Base-by-base conservation (phyloP, 2,113 vertebrate genomes). In the Murina feae region DNA sequence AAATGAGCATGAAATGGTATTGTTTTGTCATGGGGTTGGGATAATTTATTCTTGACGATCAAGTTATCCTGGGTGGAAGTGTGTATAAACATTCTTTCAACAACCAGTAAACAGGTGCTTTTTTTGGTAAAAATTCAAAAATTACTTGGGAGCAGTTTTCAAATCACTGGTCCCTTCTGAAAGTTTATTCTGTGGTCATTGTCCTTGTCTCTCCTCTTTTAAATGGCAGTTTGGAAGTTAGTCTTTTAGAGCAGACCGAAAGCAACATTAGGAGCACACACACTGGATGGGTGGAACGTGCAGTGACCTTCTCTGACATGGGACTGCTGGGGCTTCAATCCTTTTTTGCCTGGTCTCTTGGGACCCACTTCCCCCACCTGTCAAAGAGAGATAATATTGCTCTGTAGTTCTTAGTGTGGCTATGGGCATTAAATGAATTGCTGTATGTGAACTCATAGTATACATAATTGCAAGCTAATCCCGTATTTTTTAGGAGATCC, bases 31-130 rank as follows among this genome's bases (percentile, higher is more conserved):
- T 16, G 2, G 72, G 65, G 32, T 97, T 96, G 49, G 87, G 95
- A 89, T 88, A 96, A 82, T 98, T 97, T 98, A 76, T 96, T 98
- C 91, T 97, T 97, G 95, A 96, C 55, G 92, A 78, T 58, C 75
- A 13, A 96, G 51, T 97, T 97, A 97, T 90, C 71, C 32, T 74
- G 84, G 47, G 89, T 96, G 76, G 80, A 93, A 94, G 95, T 95
- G 69, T 94, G 76, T 95, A 37, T 88, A 94, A 96, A 94, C 79
- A 88, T 55, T 96, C 53, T 90, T 95, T 86, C 25, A 95, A 39
- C 79, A 96, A 71, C 74, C 91, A 90, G 25, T 91, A 37, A 96
- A 96, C 90, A 95, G 94, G 94, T 94, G 65, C 47, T 90, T 86
- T 95, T 95, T 83, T 71, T 94, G 94, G 85, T 89, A 94, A 89